Evolutionary conservation across 2,888 invertebrate species (phyloP), one percentile per base, ranked within the genome.

Genomic region (Diloba caeruleocephala): DNA sequence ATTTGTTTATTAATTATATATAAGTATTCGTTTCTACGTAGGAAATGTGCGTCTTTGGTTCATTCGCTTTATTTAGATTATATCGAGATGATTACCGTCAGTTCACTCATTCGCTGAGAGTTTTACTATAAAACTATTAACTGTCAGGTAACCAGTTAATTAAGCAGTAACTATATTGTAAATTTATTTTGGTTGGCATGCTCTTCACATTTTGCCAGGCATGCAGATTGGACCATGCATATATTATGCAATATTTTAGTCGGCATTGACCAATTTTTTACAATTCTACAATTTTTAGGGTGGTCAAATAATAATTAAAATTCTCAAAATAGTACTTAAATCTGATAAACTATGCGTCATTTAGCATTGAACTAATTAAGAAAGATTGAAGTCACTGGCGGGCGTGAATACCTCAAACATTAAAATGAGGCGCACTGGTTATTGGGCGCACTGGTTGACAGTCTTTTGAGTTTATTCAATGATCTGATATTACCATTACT

Each of bases 11-110:
- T 71, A 81, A 81, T 76, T 80, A 82, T 79, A 81, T 77, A 70
- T 60, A 69, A 60, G 64, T n/a, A n/a, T n/a, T n/a, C n/a, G n/a
- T n/a, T n/a, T n/a, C 62, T 77, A 81, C 75, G 80, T 65, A 43
- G 45, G 83, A 83, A 84, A 88, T 87, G 82, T 76, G 65, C 74
- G 73, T 85, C 82, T 84, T 84, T 67, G 55, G 45, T 48, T 65
- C 29, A 52, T 58, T 53, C n/a, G 25, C 34, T 55, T 61, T 70
- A 63, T 67, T 53, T 50, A 78, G 63, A 73, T 73, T 70, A 78
- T 76, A 72, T 73, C 77, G 69, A 75, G 75, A 71, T 78, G 76
- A 77, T 71, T 74, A 70, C 57, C 13, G 28, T 32, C 13, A 4
- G 21, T 57, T 56, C 54, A 74, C 55, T 54, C n/a, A n/a, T n/a